phyloP scores from a whole-genome alignment of 2,113 vertebrate species.

The Phaethon lepturus region DNA sequence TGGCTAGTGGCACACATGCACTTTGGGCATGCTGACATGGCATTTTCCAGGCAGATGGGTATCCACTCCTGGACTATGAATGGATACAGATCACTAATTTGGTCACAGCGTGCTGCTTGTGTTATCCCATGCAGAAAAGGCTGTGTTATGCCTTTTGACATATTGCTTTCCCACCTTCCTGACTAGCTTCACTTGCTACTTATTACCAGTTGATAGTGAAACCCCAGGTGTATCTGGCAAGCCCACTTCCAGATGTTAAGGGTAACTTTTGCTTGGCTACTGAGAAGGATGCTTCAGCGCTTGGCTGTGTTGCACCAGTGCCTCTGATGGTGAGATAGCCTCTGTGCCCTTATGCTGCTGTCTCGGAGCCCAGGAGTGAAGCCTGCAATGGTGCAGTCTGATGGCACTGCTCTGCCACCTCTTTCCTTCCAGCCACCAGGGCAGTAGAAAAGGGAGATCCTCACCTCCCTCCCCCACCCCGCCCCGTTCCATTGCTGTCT shows the following conservation, averaged over 20 bases:
- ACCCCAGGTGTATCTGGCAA: not conserved
- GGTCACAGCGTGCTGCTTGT: not conserved
- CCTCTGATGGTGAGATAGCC: rapidly evolving
- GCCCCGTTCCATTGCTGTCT: not conserved
- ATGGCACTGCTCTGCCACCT: not conserved
- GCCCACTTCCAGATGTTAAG: not conserved
- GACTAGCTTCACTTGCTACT: not conserved
- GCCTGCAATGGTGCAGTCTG: rapidly evolving
- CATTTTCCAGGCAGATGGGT: not conserved
- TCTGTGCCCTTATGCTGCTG: not conserved
- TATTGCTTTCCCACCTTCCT: not conserved
- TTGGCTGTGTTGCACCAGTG: not conserved
- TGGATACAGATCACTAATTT: not conserved
- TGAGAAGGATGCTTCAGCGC: not conserved
- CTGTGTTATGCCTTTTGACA: not conserved
- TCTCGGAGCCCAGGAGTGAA: not conserved
- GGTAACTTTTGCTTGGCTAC: not conserved
- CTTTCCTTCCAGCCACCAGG: not conserved
- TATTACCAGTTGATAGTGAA: not conserved
- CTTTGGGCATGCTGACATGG: not conserved
- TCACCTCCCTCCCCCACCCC: too few species aligned
- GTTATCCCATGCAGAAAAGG: not conserved
- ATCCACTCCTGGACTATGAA: not conserved
- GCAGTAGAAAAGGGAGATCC: not conserved
- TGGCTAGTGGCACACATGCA: rapidly evolving